phyloP scores from a whole-genome alignment of 2,888 invertebrate species.

The Drosophila prostipennis region DNA sequence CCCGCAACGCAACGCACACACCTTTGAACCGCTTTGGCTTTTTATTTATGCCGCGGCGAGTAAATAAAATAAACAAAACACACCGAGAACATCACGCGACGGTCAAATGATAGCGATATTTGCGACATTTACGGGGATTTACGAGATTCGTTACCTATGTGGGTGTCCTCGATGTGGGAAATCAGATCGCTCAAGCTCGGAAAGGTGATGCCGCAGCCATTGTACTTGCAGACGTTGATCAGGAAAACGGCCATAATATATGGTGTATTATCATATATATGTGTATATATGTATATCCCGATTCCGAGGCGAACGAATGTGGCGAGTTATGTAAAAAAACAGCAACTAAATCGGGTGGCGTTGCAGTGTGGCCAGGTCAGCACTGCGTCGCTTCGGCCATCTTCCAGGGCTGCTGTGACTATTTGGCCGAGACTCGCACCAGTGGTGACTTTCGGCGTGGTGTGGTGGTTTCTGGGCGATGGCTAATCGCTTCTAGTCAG shows the following conservation, averaged over 20 bases:
- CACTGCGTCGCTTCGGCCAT: background rate
- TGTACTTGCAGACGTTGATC: constrained; percentile 95
- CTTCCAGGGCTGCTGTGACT: constrained; percentile 3
- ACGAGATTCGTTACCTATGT: constrained; percentile 88
- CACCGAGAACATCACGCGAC: constrained; percentile 71
- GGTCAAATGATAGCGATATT: constrained; percentile 50
- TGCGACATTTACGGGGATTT: constrained; percentile 26
- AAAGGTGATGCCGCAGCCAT: constrained; percentile 93
- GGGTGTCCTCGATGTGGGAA: constrained; percentile 94
- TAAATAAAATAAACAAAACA: constrained; percentile 77
- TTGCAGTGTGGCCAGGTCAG: constrained; percentile 7
- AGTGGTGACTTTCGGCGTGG: constrained; percentile 34
- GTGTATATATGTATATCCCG: constrained; percentile 72
- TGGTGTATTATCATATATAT: constrained; percentile 73
- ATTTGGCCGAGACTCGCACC: constrained; percentile 1
- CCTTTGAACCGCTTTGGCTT: background rate
- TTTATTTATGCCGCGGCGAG: constrained; percentile 29
- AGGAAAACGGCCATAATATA: constrained; percentile 91
- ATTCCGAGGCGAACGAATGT: constrained; percentile 82
- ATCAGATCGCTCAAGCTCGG: constrained; percentile 92
- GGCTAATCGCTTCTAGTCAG: constrained; percentile 49
- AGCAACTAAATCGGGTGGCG: constrained; percentile 9
- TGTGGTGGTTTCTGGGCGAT: constrained; percentile 51
- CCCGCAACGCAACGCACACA: constrained; percentile 14
- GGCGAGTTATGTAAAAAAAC: constrained; percentile 53